Conservation (phyloP, 2,888 invertebrate genomes). For the Agrypnus murinus region DNA sequence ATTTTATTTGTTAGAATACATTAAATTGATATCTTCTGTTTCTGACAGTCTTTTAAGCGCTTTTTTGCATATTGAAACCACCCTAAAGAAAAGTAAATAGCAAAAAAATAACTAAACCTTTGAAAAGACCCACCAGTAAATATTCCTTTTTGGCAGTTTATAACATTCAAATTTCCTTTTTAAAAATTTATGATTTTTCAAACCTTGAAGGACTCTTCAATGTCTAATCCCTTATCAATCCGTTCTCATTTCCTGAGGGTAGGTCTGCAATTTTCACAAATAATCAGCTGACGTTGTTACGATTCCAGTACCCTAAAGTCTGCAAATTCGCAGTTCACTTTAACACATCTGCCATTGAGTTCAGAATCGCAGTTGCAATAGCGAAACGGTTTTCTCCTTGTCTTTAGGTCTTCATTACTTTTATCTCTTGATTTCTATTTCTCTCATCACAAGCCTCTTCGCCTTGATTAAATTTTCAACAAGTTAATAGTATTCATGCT, state of each 20-base stretch:
- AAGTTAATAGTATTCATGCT: slow-evolving; percentile 7
- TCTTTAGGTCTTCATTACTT: slow-evolving; percentile 10
- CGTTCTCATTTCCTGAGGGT: slow-evolving; percentile 1
- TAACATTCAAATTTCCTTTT: background rate
- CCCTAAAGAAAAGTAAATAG: no score
- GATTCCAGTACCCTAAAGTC: slow-evolving; percentile 12
- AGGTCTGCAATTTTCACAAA: slow-evolving; percentile 15
- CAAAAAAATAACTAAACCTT: no score
- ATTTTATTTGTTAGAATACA: background rate
- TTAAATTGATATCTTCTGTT: slow-evolving; percentile 1
- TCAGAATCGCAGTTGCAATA: background rate
- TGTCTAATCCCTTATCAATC: slow-evolving; percentile 14
- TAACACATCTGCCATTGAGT: slow-evolving; percentile 10
- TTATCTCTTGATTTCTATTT: slow-evolving; percentile 20
- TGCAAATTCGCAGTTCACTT: background rate
- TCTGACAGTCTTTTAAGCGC: background rate
- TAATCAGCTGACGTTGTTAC: slow-evolving; percentile 28
- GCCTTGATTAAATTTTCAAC: slow-evolving; percentile 28
- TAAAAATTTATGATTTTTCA: background rate
- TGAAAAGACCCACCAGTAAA: no score
- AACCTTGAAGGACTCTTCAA: background rate
- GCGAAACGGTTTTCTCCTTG: slow-evolving; percentile 15
- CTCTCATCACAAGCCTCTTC: background rate
- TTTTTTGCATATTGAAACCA: no score
- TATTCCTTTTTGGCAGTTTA: background rate